Conservation (phyloP, 2,113 vertebrate genomes). For the Pampusana beccarii region DNA sequence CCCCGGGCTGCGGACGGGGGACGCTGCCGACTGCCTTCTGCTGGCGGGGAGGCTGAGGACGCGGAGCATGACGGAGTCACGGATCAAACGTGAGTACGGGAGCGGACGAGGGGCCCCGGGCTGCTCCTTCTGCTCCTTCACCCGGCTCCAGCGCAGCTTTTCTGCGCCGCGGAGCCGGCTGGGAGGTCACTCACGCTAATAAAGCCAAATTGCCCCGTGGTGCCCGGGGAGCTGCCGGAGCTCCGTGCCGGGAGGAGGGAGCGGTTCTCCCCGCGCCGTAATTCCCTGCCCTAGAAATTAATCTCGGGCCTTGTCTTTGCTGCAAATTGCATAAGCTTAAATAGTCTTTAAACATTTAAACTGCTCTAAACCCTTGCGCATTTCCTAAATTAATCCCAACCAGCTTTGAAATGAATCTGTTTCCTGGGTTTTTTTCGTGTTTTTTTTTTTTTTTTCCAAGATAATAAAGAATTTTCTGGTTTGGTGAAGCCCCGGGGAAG, state of each 20-base stretch:
- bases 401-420: neutral
- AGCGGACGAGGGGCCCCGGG: neutral
- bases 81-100: neutral
- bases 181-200: neutral
- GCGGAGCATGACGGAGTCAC: neutral
- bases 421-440: too few species aligned
- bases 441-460: neutral
- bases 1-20: neutral
- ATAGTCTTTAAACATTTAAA: neutral
- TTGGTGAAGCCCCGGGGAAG: neutral
- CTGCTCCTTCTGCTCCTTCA: neutral
- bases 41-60: neutral
- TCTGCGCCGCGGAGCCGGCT: neutral
- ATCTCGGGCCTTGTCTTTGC: neutral
- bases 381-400: neutral
- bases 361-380: neutral
- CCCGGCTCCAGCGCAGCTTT: neutral
- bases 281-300: neutral
- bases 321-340: neutral
- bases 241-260: neutral
- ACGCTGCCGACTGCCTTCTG: neutral
- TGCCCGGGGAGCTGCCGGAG: too few species aligned
- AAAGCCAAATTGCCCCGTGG: neutral
- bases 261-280: rapidly evolving
- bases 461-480: neutral